Percentiles rank a stretch among this genome's conserved stretches.
Conservation (phyloP, 2,113 vertebrate species). For the Anguilla japonica region DNA sequence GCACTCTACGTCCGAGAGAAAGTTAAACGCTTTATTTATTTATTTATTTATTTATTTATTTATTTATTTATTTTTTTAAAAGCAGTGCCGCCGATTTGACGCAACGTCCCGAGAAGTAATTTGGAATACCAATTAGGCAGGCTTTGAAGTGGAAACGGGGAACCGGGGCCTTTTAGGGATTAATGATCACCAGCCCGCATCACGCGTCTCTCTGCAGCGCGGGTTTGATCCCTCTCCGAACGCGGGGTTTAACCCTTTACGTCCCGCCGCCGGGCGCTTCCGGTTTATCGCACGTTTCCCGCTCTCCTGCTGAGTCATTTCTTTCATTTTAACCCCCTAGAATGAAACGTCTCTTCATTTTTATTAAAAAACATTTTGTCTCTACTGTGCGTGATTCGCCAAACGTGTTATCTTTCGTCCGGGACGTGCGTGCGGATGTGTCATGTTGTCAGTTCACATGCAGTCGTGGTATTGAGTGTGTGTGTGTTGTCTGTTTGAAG, state of each 20-base stretch:
- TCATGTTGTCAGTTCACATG: not conserved
- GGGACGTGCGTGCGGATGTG: not conserved
- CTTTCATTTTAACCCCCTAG: not conserved
- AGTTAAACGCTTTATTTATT: too few relatives aligned
- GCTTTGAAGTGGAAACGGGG: conserved; percentile 41
- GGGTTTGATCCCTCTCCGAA: conserved; percentile 25
- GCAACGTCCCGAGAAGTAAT: conserved; percentile 4
- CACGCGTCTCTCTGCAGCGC: not conserved
- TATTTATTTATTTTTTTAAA: not conserved
- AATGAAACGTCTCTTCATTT: too few relatives aligned
- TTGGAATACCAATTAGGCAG: conserved; percentile 24
- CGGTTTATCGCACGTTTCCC: too few relatives aligned
- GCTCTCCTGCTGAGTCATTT: not conserved
- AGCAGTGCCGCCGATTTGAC: not conserved
- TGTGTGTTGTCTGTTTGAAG: not conserved
- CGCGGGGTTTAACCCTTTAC: not conserved
- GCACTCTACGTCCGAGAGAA: not conserved
- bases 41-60: too few relatives aligned
- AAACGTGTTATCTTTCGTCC: too few relatives aligned
- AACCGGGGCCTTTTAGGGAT: conserved; percentile 17
- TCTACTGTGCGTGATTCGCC: too few relatives aligned
- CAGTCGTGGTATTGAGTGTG: not conserved
- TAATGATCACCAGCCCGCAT: conserved; percentile 13
- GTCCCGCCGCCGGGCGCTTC: not conserved
- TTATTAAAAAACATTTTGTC: too few relatives aligned